Evolutionary conservation across 2,888 invertebrate genomes (phyloP), one percentile per base, ranked within the genome.

Genomic region (Pilophorus perplexus): DNA sequence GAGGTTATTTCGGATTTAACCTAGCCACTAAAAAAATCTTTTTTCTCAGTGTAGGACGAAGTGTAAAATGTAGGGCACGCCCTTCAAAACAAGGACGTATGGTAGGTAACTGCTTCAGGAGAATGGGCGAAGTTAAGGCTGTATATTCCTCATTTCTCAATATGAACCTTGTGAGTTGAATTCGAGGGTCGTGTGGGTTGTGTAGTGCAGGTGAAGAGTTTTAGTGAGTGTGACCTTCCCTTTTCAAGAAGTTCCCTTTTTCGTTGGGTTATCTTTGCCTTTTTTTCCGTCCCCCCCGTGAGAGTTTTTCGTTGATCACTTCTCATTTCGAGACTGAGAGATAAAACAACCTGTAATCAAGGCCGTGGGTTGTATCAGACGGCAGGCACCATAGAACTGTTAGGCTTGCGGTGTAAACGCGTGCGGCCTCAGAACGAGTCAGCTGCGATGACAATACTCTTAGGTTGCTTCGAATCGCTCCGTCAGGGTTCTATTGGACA

Each of bases 321-420:
- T 52, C 42, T 16, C 44, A 59, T 59, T 59, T 59, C 23, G 59
- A 59, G 42, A 59, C 23, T n/a, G 23, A 27, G n/a, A 40, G 59
- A 59, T 59, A 59, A 59, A 59, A 59, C 59, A 59, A 59, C 59
- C 59, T 59, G 59, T 59, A 59, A 59, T 59, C 59, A 59, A 48
- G 14, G 48, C 14, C 18, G 48, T 4, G 48, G 48, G 14, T 14
- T 20, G 18, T 48, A 20, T 20, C 48, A 48, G 48, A 18, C 12
- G 48, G 48, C 33, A 33, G 33, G 12, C 6, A 33, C 6, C 33
- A n/a, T 46, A 33, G 42, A 14, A 59, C 59, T 59, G 59, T 59
- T 59, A 59, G n/a, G 59, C 33, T 59, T 59, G 42, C 59, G 59
- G 59, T 59, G n/a, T n/a, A n/a, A n/a, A 18, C 55, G 42, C 42